Percentiles rank a stretch among this genome's conserved stretches.
phyloP scores from a whole-genome alignment of 2,797 vertebrate genomes.

The Alauda arvensis region DNA sequence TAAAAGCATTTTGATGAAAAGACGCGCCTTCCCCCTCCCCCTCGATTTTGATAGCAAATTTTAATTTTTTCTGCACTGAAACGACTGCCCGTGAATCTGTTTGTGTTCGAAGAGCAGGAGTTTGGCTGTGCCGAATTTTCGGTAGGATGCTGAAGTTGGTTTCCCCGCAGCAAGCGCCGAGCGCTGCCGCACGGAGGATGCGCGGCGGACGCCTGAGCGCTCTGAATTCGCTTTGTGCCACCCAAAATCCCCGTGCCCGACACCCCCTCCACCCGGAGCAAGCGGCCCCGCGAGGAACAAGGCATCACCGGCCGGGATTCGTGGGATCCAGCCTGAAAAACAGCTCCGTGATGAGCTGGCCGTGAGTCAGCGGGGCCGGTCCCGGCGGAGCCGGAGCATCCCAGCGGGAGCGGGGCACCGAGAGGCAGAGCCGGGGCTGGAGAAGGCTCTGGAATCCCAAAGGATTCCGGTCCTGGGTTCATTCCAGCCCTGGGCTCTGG shows the following conservation, averaged over 20 bases:
- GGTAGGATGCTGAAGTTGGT: fast-evolving
- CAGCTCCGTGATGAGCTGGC: background rate
- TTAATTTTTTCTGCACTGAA: background rate
- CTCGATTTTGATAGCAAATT: background rate
- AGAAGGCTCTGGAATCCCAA: too few species aligned
- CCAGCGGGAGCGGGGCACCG: too few species aligned
- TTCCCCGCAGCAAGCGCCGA: too few species aligned
- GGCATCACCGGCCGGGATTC: background rate
- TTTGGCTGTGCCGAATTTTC: background rate
- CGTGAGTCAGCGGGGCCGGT: background rate
- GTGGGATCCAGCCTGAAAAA: background rate
- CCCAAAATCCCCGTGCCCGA: background rate
- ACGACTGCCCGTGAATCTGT: fast-evolving
- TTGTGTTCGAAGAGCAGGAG: fast-evolving
- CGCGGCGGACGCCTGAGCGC: too few species aligned
- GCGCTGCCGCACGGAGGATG: too few species aligned
- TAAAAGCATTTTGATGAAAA: background rate
- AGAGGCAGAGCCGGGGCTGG: too few species aligned
- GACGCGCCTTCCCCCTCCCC: fast-evolving
- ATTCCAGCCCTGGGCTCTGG: background rate
- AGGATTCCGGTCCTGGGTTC: background rate
- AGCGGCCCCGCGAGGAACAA: background rate
- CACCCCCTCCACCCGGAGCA: background rate
- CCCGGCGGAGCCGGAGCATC: background rate
- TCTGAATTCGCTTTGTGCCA: fast-evolving